Evolutionary conservation across 2,888 invertebrate species (phyloP).

Genomic region (Lissonota sp.): DNA sequence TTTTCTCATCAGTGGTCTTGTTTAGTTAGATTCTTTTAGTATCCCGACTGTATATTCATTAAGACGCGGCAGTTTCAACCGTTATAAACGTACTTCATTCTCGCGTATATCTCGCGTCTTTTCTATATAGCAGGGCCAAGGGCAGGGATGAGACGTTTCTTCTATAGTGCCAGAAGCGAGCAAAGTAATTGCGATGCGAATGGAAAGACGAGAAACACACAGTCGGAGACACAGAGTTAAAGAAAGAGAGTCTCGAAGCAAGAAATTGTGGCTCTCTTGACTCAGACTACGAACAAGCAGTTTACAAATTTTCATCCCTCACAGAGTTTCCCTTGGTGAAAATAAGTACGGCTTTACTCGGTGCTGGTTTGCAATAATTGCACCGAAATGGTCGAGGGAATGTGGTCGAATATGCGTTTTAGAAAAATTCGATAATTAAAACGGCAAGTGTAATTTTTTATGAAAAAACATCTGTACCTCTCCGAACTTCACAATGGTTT

Average conservation of each 20-base stretch:
- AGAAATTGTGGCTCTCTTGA: constrained; percentile 43
- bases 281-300: constrained; percentile 23
- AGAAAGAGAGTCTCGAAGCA: constrained; percentile 6
- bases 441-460: no score
- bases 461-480: no score
- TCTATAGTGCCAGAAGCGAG: constrained; percentile 53
- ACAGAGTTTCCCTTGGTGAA: constrained; percentile 23
- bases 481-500: no score
- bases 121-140: neutral
- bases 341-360: constrained; percentile 20
- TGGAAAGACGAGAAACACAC: constrained; percentile 31
- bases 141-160: constrained; percentile 50
- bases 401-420: no score
- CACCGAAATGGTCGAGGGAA: no score
- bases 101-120: constrained; percentile 36
- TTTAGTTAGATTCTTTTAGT: constrained; percentile 46
- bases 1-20: constrained; percentile 43
- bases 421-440: no score
- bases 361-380: neutral
- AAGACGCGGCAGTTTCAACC: constrained; percentile 57
- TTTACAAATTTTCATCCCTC: constrained; percentile 36
- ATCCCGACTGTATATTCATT: constrained; percentile 49
- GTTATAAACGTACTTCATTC: constrained; percentile 52
- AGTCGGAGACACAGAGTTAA: constrained; percentile 5
- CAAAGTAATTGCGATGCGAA: constrained; percentile 59